phyloP scores from a whole-genome alignment of 2,888 invertebrate genomes.

The Aleiodes testaceus region DNA sequence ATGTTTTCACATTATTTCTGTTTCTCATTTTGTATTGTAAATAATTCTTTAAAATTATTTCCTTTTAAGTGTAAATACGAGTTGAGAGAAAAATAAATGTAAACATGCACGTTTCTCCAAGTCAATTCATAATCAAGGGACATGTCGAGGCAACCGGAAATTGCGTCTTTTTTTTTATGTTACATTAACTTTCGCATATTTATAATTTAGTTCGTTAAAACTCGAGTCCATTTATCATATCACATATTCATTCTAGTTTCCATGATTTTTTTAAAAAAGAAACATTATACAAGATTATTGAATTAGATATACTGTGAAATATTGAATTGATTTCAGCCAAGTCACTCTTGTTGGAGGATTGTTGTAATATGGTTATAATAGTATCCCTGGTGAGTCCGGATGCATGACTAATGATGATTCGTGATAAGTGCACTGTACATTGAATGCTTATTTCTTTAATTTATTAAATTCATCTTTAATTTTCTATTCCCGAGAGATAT shows the following conservation, averaged over 20 bases:
- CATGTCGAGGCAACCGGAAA: conserved; percentile 62
- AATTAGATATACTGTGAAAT: conserved; percentile 67
- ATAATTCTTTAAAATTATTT: conserved; percentile 21
- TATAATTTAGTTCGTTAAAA: conserved; percentile 26
- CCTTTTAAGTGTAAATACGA: background rate
- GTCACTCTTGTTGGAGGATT: conserved; percentile 54
- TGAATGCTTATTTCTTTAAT: conserved; percentile 13
- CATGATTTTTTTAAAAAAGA: conserved; percentile 46
- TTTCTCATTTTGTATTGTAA: conserved; percentile 39
- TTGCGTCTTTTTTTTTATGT: conserved; percentile 56
- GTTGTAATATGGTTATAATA: conserved; percentile 27
- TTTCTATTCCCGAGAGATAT: conserved; percentile 28
- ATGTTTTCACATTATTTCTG: conserved; percentile 46
- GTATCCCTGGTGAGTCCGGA: conserved; percentile 20
- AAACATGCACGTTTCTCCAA: conserved; percentile 21
- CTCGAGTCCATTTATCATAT: conserved; percentile 57
- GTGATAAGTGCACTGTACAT: conserved; percentile 7
- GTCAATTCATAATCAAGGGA: conserved; percentile 20
- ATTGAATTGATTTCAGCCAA: conserved; percentile 64
- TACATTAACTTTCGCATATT: conserved; percentile 49
- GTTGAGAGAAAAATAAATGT: background rate
- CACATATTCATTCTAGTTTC: conserved; percentile 45
- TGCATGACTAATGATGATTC: conserved; percentile 51
- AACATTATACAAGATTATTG: conserved; percentile 62
- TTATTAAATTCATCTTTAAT: conserved; percentile 36